Conservation (phyloP, 64 coral and sea anemone genomes). For the Montipora foliosa region DNA sequence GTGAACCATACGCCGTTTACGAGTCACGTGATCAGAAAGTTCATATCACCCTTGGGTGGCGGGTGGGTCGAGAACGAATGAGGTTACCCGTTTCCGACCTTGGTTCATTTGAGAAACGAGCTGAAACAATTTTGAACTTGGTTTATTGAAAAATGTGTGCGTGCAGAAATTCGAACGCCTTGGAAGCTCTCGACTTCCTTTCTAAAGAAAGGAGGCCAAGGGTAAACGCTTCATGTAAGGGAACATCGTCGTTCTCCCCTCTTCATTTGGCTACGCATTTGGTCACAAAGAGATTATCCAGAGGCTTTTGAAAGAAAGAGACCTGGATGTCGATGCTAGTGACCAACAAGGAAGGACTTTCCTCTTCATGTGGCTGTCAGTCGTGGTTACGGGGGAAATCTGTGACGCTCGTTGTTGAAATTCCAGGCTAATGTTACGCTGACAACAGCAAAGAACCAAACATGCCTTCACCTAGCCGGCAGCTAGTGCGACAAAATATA, state of each 20-base stretch:
- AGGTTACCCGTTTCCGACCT: no score
- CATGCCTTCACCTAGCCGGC: conserved; percentile 38
- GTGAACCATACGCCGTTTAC: no score
- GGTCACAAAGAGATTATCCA: conserved; percentile 18
- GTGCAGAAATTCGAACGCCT: background rate
- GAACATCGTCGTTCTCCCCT: background rate
- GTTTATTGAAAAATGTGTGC: background rate
- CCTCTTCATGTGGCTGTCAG: conserved; percentile 42
- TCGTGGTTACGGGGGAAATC: conserved; percentile 9
- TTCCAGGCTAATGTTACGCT: conserved; percentile 17
- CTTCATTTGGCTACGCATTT: conserved; percentile 19
- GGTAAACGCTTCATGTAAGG: background rate
- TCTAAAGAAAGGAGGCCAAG: conserved; percentile 1
- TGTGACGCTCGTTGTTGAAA: conserved; percentile 28
- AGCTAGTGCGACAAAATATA: background rate
- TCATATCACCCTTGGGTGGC: no score
- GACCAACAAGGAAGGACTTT: conserved; percentile 38
- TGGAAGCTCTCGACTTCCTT: conserved; percentile 17
- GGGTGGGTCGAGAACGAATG: no score
- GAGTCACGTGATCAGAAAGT: no score
- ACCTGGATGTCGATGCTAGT: background rate
- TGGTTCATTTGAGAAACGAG: no score
- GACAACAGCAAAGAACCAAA: conserved; percentile 1
- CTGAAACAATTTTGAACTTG: no score
- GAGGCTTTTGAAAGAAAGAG: background rate